Base-by-base conservation (phyloP, 2,113 vertebrate genomes). In the Datnioides undecimradiatus region DNA sequence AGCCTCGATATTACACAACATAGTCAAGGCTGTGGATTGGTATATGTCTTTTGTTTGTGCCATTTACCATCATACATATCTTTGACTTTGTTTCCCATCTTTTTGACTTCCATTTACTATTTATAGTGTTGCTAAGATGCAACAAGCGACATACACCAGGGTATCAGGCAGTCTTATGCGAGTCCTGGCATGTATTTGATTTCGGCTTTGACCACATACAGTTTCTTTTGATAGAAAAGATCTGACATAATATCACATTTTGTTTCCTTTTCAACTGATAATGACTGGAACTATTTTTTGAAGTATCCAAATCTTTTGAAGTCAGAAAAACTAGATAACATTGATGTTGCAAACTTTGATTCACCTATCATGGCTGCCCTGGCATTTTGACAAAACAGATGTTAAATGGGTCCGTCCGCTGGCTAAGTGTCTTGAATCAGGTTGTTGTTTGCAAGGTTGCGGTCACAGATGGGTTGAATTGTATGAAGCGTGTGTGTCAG, bases 1-100 rank as follows among this genome's bases (percentile, higher is more conserved):
- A 49, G 75, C 77, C 81, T 80, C 48, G 2, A 76, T 83, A 80
- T 72, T 67, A 55, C 31, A 65, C 21, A 79, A 49, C 71, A 29
- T 45, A 48, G 58, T 38, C 17, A n/a, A 36, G 41, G 82, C 6
- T 67, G 45, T 29, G 52, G 40, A 41, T 40, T n/a, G 33, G 19
- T 14, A 19, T 79, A 14, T 3, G 45, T 45, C 43, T 70, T 70
- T 62, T 60, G 25, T 11, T 29, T 55, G 17, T 27, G 45, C 5
- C 7, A 34, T 57, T 33, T 10, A 38, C 19, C 41, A 13, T 33
- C 23, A 23, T 23, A 3, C 17, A 12, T 23, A 1, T 58, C 43
- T 66, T 29, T 51, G 36, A 38, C 49, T 3, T 27, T 25, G 25
- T 34, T 65, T 48, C 2, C 7, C 29, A 4, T 10, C 2, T 36